Conservation (phyloP, 53 echinoderm and acorn worm species). For the Echinometra lucunter region DNA sequence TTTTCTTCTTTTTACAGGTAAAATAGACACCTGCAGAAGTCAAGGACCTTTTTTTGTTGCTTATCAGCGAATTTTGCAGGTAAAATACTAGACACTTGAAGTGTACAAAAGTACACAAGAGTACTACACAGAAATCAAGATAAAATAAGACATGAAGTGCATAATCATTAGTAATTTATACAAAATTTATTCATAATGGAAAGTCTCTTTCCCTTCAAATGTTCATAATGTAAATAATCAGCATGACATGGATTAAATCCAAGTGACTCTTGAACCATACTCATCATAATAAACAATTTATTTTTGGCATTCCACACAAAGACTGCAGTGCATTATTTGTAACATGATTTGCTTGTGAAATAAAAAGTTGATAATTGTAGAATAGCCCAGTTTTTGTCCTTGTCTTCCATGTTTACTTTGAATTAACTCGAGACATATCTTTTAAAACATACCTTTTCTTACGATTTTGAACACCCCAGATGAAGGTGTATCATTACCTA, state of each 20-base stretch:
- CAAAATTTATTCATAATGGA: constrained; percentile 25
- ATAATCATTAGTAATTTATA: not conserved
- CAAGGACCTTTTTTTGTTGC: no score
- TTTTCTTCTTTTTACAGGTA: no score
- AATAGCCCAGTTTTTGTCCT: not conserved
- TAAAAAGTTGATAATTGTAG: not conserved
- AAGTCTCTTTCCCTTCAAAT: not conserved
- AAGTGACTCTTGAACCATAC: not conserved
- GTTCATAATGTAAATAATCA: not conserved
- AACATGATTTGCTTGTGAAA: constrained; percentile 8
- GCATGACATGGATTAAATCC: not conserved
- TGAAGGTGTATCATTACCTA: not conserved
- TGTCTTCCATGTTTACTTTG: not conserved
- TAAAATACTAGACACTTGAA: no score
- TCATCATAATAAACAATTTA: not conserved
- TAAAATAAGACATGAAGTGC: not conserved
- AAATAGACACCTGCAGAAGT: no score
- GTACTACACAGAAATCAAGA: not conserved
- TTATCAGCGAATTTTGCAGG: no score
- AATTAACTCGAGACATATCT: not conserved
- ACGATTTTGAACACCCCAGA: not conserved
- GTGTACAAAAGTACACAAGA: no score
- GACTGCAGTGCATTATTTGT: not conserved
- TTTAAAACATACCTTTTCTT: not conserved
- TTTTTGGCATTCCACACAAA: not conserved